These are phyloP conservation scores for Agonopterix subpropinquella DNA, from an alignment of 2,888 invertebrate genomes.

Conservation along the genomic window DNA sequence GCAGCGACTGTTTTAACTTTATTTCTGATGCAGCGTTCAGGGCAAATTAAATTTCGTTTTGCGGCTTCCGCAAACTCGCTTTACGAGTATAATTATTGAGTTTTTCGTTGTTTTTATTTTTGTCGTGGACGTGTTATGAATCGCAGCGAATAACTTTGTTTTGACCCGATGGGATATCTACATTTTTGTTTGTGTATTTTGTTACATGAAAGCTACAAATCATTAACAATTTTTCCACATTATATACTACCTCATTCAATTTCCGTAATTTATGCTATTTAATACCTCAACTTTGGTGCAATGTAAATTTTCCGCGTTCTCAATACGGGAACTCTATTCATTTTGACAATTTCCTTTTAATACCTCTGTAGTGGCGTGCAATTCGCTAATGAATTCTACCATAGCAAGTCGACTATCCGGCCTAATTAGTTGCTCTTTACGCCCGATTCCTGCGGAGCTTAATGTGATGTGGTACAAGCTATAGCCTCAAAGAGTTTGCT, in stretches of 20 bases:
- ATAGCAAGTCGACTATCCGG: constrained; percentile 49
- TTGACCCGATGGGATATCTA: constrained; percentile 25
- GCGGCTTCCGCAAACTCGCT: constrained; percentile 71
- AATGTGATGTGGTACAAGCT: constrained; percentile 32
- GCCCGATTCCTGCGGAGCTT: constrained; percentile 45
- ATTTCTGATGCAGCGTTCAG: constrained; percentile 75
- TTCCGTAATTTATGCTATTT: background rate
- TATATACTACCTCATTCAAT: too few relatives aligned
- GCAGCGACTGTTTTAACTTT: constrained; percentile 75
- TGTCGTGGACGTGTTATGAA: constrained; percentile 37
- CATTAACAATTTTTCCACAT: background rate
- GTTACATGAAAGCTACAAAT: background rate
- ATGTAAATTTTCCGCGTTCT: constrained; percentile 9
- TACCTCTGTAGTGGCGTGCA: constrained; percentile 34
- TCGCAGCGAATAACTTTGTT: constrained; percentile 47
- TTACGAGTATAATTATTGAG: constrained; percentile 65
- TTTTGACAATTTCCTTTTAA: constrained; percentile 31
- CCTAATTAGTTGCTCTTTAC: constrained; percentile 56
- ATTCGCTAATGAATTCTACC: constrained; percentile 56
- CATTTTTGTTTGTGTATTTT: constrained; percentile 7
- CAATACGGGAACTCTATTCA: constrained; percentile 21
- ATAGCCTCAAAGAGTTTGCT: constrained; percentile 20
- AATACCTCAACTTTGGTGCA: background rate
- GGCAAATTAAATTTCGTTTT: constrained; percentile 76
- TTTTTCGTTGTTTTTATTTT: constrained; percentile 45